Base-by-base conservation (phyloP, 2,888 invertebrate species). In the Stenchaetothrips biformis region DNA sequence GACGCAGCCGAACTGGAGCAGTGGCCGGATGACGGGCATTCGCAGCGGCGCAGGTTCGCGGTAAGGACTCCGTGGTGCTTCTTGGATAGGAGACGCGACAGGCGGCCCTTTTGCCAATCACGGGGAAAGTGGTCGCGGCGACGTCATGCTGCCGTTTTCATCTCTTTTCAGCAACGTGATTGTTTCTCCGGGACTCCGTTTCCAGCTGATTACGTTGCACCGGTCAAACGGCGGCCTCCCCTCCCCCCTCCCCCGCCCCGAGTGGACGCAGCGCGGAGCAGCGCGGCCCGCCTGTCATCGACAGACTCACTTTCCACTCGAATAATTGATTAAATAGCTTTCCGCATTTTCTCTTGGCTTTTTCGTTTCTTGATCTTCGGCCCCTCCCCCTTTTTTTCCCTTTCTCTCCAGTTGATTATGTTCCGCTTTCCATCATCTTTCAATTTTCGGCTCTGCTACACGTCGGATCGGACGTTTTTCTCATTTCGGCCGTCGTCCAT, bases 321-420 rank as follows among this genome's bases (percentile, higher is more conserved):
- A 74, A 74, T 74, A 74, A 74, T 74, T 74, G 67, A 74, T 74
- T 74, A 74, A 74, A 74, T 74, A 74, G 67, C 67, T 74, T 25
- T 74, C 67, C 25, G 25, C 25, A 21, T 74, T 74, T 74, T 25
- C 21, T 25, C 67, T 74, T 25, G 21, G 67, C 67, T 21, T 25
- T 25, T 74, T 74, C 67, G 67, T 74, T n/a, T 74, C 67, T 74
- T 74, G 67, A 74, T 74, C 67, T 74, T 25, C 21, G 25, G 25
- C 53, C 53, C 53, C 13, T 13, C 8, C 53, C 67, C 67, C 67
- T 21, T 21, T 4, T 67, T 2, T 53, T 53, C 13, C 53, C 18
- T 53, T 18, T 53, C 53, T 74, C 21, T 74, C 21, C 25, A 74
- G 25, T 74, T 74, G 67, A 74, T 74, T 74, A 74, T 74, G 67